Evolutionary conservation across 92 coral and sea anemone species (phyloP), one percentile per base, ranked within the genome.

Genomic region (Anthopleura xanthogrammica): DNA sequence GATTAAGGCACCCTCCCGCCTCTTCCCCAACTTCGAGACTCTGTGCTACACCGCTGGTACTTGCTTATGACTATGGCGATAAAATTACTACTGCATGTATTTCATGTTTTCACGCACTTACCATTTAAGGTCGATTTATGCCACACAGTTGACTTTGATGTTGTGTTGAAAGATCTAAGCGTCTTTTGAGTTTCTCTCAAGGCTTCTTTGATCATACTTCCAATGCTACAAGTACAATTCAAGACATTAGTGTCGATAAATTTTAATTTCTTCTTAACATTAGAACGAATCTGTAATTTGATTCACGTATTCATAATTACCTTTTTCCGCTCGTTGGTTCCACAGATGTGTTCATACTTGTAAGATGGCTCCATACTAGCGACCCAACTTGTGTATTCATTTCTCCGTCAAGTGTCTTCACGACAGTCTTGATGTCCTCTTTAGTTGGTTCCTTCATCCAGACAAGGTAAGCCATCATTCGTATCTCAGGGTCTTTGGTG

Each of bases 381-480:
- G 92, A 84, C 12, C 94, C 92, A 43, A 91, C 94, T 58, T 91
- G 94, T 20, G 90, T 86, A 82, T 88, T 91, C 72, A 91, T 62
- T 72, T 91, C 94, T 13, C 70, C 71, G 54, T 91, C 90, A 62
- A 91, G 83, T 10, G 83, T 85, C 54, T 85, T 46, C 1, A 84
- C 86, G 2, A 77, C 90, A 46, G 13, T 65, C 41, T 54, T 70
- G 77, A 91, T 84, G 39, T 86, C 88, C 23, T 85, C 72, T 57
- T 82, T 84, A 5, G 85, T 64, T 3, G 92, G 90, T 54, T 78
- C 79, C 77, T 78, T 85, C 90, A 91, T 88, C 79, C 86, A 46
- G 2, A 92, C 83, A 62, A 85, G 88, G 81, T 91, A 91, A 39
- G 90, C 86, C 78, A 88, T 84, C 55, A 91, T 70, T 14, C 94